Base-by-base conservation (phyloP, 2,888 invertebrate species). In the Phania funesta region DNA sequence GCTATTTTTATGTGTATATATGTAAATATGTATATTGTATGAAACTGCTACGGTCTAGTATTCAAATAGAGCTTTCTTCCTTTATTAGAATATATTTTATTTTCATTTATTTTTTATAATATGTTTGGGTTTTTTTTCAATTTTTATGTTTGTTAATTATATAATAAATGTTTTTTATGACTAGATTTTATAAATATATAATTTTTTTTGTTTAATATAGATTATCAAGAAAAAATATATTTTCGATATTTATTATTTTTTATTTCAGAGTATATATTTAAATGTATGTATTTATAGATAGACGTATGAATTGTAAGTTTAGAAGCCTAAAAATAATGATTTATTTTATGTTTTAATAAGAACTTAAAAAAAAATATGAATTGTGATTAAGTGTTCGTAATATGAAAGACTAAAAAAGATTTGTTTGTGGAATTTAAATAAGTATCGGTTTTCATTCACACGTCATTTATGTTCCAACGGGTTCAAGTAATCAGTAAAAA, bases 171-270 rank as follows among this genome's bases (percentile, higher is more conserved):
- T 77, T 77, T 80, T 82, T 78, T 82, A 82, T 82, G 82, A 82
- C 82, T 82, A 82, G 82, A 82, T 82, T 82, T 82, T 78, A 82
- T 82, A 82, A 82, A 82, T 82, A 82, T 82, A 78, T 82, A 20
- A 74, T 82, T 73, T 32, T 68, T 67, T 76, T 71, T 60, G 20
- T 26, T 41, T 38, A 20, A 29, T 60, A 67, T 64, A 73, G 68
- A 82, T 82, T 68, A 82, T 82, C 52, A 65, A 78, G 78, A 78
- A 82, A 82, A 82, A 78, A 74, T 80, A 18, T 73, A 68, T 60
- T 16, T 75, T 62, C 50, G 65, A 62, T 74, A 62, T 71, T 71
- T 32, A 7, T 22, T 60, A 8, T 62, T 44, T 73, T 41, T 20
- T 44, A 35, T 38, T 38, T 74, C 41, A 58, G 62, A 56, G 52